These are phyloP conservation scores for Antigone vipio DNA, from an alignment of 2,113 vertebrate species.

Conservation along the genomic window DNA sequence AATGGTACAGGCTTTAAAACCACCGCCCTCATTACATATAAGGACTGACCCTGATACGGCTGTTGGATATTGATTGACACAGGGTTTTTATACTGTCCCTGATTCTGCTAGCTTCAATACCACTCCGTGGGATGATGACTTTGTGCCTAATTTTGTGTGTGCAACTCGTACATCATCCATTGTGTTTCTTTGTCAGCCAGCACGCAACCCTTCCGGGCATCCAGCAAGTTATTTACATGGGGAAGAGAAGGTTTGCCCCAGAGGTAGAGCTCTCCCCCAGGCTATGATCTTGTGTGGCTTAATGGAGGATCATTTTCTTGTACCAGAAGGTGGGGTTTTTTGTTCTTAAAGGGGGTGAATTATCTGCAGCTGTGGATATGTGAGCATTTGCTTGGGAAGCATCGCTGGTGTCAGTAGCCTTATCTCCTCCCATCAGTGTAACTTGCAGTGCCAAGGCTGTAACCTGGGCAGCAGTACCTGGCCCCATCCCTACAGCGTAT, in stretches of 20 bases:
- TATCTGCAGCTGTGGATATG: background rate
- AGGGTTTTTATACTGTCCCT: background rate
- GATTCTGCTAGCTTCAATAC: background rate
- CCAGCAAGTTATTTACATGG: background rate
- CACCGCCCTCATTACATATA: fast-evolving
- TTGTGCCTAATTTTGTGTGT: fast-evolving
- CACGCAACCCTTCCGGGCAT: background rate
- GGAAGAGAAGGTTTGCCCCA: background rate
- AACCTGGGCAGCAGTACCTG: background rate
- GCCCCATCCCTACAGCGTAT: fast-evolving
- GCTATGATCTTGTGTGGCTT: background rate
- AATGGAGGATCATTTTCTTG: background rate
- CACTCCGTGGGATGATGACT: fast-evolving
- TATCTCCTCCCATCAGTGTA: background rate
- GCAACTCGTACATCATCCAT: fast-evolving
- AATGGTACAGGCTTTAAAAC: background rate
- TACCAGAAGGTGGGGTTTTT: background rate
- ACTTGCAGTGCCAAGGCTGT: background rate
- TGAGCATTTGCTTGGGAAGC: background rate
- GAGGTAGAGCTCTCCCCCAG: background rate
- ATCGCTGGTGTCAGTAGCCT: background rate
- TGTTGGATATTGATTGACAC: background rate
- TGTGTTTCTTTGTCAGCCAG: background rate
- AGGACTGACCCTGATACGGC: fast-evolving
- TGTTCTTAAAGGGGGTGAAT: background rate